Conservation (phyloP, 2,888 invertebrate genomes). For the Ernsta delagoae region DNA sequence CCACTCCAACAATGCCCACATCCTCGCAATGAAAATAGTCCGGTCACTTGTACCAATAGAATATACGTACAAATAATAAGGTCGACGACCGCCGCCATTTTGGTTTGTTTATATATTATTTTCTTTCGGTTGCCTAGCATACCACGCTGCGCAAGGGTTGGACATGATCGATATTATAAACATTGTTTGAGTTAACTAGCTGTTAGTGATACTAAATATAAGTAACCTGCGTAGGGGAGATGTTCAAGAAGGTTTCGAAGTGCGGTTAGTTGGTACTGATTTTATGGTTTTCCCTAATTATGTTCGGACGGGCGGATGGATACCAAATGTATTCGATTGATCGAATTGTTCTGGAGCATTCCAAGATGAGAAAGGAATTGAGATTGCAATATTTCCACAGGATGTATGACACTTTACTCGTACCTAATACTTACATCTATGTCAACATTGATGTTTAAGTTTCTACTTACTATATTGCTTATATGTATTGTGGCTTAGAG, state of each 20-base stretch:
- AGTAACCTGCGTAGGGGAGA: constrained; percentile 17
- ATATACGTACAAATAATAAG: constrained; percentile 14
- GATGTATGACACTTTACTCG: no score
- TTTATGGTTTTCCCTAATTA: no score
- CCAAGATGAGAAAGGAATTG: no score
- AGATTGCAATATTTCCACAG: no score
- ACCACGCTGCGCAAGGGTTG: constrained; percentile 29
- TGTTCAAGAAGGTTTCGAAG: background rate
- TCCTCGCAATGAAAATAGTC: constrained; percentile 34
- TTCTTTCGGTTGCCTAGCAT: constrained; percentile 50
- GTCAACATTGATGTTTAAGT: no score
- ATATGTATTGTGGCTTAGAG: no score
- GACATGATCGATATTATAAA: constrained; percentile 36
- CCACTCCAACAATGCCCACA: constrained; percentile 26
- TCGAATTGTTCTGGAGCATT: no score
- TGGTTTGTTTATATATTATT: constrained; percentile 40
- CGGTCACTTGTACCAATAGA: constrained; percentile 35
- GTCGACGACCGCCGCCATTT: constrained; percentile 40
- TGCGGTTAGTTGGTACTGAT: no score
- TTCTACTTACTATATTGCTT: no score
- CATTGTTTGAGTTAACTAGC: constrained; percentile 27
- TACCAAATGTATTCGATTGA: no score
- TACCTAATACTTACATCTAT: no score
- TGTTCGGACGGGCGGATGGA: no score
- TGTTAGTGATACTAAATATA: constrained; percentile 32